Evolutionary conservation across 1,140 invertebrate genomes (phyloP), one percentile per base, ranked within the genome.

Genomic region (Venturia canescens): DNA sequence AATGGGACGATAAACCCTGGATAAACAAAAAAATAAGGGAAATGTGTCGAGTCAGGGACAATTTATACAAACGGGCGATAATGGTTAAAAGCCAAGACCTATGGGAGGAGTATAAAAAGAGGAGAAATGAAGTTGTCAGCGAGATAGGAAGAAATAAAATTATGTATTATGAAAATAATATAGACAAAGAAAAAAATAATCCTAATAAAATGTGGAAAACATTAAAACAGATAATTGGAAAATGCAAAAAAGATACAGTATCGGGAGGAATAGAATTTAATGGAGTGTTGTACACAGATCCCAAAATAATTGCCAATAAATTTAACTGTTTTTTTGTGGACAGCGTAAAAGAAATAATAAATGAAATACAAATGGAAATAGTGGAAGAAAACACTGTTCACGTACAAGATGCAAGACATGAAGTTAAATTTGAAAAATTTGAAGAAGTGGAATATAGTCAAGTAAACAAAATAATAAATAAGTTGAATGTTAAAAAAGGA

Each of bases 91-190:
- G 75, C 63, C 38, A 66, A 60, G n/a, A 27, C 27, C 16, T 18
- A 63, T 83, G 26, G 50, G 72, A 27, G n/a, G 34, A 71, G 72
- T 50, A 13, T 23, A 79, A 27, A 63, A 66, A 18, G 4, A 57
- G 4, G 18, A 57, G 11, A 57, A 57, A 57, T n/a, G 18, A n/a
- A 16, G 53, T 57, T 4, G 53, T 57, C 4, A 11, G 18, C 4
- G 53, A 6, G n/a, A 57, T 57, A 57, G n/a, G 53, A n/a, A 57
- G 18, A 57, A 16, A n/a, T 57, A 57, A 57, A 18, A 57, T 16
- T 4, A 11, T 4, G 4, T 57, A 57, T 57, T 57, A 57, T 57
- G 53, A 57, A 57, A 3, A 57, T 4, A 57, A 57, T n/a, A 57
- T 57, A 27, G 48, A 75, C 23, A 1, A 63, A 48, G 4, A 72